Conservation (phyloP, 2,888 invertebrate species). For the Agrochola circellaris region DNA sequence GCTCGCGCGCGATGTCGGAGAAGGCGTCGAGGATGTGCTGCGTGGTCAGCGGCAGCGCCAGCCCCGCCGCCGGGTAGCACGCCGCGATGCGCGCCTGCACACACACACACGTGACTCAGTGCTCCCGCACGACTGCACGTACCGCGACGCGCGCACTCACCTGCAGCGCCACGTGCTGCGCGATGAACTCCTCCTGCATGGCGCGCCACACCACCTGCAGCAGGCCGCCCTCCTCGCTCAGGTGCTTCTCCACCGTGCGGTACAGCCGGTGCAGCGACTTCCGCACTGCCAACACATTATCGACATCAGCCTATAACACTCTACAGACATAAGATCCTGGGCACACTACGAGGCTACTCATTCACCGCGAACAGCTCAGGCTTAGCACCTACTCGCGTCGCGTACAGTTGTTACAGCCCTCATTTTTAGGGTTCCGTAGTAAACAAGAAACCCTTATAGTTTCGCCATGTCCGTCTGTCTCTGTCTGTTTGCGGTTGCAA, state of each 20-base stretch:
- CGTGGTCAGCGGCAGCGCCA: slow-evolving; percentile 98
- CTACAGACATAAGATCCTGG: too few relatives aligned
- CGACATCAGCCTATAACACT: background rate
- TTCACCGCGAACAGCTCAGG: too few relatives aligned
- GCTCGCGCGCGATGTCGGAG: slow-evolving; percentile 99
- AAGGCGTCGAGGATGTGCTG: slow-evolving; percentile 98
- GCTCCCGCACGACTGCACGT: background rate
- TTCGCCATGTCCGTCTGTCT: too few relatives aligned
- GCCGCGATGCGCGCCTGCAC: slow-evolving; percentile 97
- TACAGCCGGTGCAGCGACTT: slow-evolving; percentile 97
- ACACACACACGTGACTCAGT: slow-evolving; percentile 88
- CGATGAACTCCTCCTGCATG: slow-evolving; percentile 99
- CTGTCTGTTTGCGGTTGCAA: too few relatives aligned
- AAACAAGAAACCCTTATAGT: too few relatives aligned
- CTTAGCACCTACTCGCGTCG: too few relatives aligned
- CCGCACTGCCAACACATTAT: slow-evolving; percentile 92
- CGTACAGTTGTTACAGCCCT: too few relatives aligned
- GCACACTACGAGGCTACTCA: too few relatives aligned
- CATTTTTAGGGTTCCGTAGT: too few relatives aligned
- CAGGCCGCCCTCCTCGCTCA: slow-evolving; percentile 98
- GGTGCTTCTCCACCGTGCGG: slow-evolving; percentile 99
- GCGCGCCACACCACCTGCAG: slow-evolving; percentile 99
- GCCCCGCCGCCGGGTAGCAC: slow-evolving; percentile 99
- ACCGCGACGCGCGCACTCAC: slow-evolving; percentile 73
- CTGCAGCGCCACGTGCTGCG: slow-evolving; percentile 96